A percentile compares a stretch with the other conserved stretches of the same genome.
Conservation (phyloP, 2,113 vertebrate genomes). For the Vimba vimba region DNA sequence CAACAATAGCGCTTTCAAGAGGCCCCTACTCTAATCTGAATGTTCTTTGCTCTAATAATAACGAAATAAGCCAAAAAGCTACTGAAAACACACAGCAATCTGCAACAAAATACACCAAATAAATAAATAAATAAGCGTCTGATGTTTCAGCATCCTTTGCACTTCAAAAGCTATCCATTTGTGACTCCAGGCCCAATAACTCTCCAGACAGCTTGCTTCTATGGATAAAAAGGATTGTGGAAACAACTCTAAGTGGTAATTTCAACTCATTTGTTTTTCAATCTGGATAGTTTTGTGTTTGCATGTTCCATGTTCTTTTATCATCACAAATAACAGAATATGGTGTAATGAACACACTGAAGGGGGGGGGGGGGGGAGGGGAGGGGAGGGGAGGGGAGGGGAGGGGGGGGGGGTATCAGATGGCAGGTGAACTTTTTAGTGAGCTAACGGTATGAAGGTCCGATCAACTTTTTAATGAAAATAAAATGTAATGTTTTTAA, state of each 20-base stretch:
- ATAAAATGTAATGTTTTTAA: no score
- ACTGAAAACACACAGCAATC: constrained; percentile 28
- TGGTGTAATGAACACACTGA: not conserved
- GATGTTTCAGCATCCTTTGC: constrained; percentile 33
- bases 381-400: no score
- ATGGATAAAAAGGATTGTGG: constrained; percentile 25
- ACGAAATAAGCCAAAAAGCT: constrained; percentile 27
- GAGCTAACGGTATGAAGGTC: no score
- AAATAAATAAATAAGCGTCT: constrained; percentile 31
- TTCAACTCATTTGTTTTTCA: constrained; percentile 37
- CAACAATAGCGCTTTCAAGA: constrained; percentile 34
- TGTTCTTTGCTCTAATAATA: constrained; percentile 22
- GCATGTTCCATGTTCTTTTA: not conserved
- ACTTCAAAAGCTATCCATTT: constrained; percentile 40
- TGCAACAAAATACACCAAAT: constrained; percentile 30
- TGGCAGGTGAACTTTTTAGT: no score
- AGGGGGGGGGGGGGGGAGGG: no score
- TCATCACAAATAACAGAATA: constrained; percentile 1
- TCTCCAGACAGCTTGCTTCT: constrained; percentile 26
- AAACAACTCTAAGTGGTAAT: constrained; percentile 37
- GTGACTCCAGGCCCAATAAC: constrained; percentile 35
- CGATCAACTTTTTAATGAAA: no score
- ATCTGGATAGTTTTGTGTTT: constrained; percentile 6
- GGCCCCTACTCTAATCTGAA: constrained; percentile 20
- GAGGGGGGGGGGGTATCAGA: no score